Evolutionary conservation across 2,888 invertebrate genomes (phyloP), one percentile per base, ranked within the genome.

Genomic region (Drosophila pseudotakahashii): DNA sequence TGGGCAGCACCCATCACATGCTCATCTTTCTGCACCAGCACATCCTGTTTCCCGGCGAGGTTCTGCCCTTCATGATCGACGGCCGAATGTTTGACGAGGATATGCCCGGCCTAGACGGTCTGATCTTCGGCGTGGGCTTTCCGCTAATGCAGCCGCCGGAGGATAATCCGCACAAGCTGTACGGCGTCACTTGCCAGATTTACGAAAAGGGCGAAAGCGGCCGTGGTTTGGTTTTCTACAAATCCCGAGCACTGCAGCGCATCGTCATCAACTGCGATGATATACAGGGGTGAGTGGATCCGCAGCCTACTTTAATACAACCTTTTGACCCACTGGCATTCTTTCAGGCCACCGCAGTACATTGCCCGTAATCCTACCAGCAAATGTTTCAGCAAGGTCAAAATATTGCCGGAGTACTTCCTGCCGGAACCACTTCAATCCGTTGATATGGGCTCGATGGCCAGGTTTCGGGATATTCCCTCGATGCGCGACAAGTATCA

Each of bases 41-140:
- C 50, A 92, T 96, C 53, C 94, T 96, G 14, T 95, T 96, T 76
- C 97, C 97, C 7, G 96, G 96, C 2, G 96, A 97, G 91, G 96
- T 95, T 1, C 91, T 97, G 26, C 97, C 97, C 0, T 93, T 97
- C 73, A 94, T 92, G 84, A 89, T 95, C 44, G 93, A 94, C 4
- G 93, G 92, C 26, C 82, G 81, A 63, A 80, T 91, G 13, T 90
- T 91, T 26, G 89, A 91, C 50, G 79, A 86, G 0, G 89, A 90
- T 66, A 78, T 88, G 34, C 77, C 89, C 32, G 85, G 80, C 7
- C 80, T 77, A 6, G 84, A 84, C 47, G 92, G 92, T 3, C 61
- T 91, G 2, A 78, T 92, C 11, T 92, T 92, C 76, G 92, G 91
- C 4, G 83, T 92, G n/a, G 90, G 90, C 10, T 92, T 92, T 55